Conservation (phyloP, 2,797 vertebrate genomes). For the Ciconia nigra region DNA sequence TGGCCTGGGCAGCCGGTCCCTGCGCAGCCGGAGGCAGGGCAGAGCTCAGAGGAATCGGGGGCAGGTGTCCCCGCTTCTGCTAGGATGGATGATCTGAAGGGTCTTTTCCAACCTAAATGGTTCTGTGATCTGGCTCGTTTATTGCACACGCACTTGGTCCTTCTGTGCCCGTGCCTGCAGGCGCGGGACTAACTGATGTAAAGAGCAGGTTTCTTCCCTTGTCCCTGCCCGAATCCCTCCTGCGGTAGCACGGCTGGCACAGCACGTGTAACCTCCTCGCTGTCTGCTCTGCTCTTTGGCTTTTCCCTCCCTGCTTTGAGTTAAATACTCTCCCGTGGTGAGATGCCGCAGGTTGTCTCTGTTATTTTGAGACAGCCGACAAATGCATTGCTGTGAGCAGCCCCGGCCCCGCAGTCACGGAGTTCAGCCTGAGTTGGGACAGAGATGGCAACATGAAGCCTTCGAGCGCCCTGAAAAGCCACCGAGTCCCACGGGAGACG, state of each 20-base stretch:
- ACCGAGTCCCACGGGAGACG: neutral
- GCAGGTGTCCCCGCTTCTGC: neutral
- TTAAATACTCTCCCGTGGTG: neutral
- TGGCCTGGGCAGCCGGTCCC: neutral
- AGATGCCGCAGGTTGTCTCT: too few species aligned
- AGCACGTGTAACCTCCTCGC: rapidly evolving
- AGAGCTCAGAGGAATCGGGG: neutral
- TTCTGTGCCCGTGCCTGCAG: rapidly evolving
- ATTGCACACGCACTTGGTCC: neutral
- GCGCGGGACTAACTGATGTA: neutral
- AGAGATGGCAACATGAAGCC: neutral
- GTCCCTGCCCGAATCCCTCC: neutral
- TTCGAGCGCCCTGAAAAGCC: neutral
- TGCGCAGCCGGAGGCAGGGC: neutral
- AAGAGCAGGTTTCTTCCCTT: neutral
- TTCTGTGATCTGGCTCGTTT: neutral
- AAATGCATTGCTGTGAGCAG: neutral
- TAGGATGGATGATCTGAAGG: neutral
- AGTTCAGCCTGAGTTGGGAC: neutral
- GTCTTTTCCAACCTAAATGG: neutral
- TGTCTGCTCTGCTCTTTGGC: neutral
- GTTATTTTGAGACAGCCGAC: neutral
- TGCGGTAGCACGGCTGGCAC: rapidly evolving
- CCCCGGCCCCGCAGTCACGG: neutral
- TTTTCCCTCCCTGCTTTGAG: neutral